These are phyloP conservation scores for Psix sp. DNA, from an alignment of 1,140 invertebrate genomes.

Conservation along the genomic window DNA sequence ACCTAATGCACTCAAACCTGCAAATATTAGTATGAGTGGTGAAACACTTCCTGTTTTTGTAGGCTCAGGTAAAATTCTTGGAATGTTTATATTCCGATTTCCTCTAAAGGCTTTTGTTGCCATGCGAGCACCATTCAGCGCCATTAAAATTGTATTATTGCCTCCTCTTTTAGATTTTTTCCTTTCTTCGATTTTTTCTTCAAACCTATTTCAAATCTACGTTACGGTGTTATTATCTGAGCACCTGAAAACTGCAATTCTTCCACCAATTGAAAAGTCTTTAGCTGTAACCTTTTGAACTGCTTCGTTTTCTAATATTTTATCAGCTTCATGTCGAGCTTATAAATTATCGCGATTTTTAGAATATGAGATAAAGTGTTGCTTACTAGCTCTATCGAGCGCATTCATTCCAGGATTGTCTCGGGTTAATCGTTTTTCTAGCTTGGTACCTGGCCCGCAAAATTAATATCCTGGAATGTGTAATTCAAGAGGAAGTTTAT, in stretches of 20 bases:
- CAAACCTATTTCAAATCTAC: constrained; percentile 62
- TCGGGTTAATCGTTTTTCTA: constrained; percentile 68
- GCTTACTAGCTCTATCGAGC: constrained; percentile 72
- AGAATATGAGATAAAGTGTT: constrained; percentile 60
- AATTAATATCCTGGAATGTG: constrained; percentile 75
- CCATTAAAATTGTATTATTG: constrained; percentile 12
- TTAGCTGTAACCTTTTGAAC: constrained; percentile 68
- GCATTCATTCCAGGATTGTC: constrained; percentile 72
- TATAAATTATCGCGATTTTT: constrained; percentile 64
- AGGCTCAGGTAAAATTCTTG: constrained; percentile 17
- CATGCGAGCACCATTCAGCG: constrained; percentile 18
- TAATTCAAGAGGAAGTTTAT: constrained; percentile 73
- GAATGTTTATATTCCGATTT: constrained; percentile 19
- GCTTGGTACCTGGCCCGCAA: constrained; percentile 75
- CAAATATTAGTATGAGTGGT: constrained; percentile 18
- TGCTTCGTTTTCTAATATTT: constrained; percentile 66
- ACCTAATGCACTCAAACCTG: constrained; percentile 11
- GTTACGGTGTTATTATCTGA: constrained; percentile 65
- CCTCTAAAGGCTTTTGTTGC: constrained; percentile 17
- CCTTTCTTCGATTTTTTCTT: constrained; percentile 38
- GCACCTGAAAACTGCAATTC: constrained; percentile 62
- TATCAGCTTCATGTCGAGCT: constrained; percentile 70
- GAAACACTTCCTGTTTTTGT: constrained; percentile 19
- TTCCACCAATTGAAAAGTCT: constrained; percentile 66
- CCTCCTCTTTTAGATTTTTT: constrained; percentile 10